Evolutionary conservation across 1,140 invertebrate genomes (phyloP).

Genomic region (Gerris buenoi): DNA sequence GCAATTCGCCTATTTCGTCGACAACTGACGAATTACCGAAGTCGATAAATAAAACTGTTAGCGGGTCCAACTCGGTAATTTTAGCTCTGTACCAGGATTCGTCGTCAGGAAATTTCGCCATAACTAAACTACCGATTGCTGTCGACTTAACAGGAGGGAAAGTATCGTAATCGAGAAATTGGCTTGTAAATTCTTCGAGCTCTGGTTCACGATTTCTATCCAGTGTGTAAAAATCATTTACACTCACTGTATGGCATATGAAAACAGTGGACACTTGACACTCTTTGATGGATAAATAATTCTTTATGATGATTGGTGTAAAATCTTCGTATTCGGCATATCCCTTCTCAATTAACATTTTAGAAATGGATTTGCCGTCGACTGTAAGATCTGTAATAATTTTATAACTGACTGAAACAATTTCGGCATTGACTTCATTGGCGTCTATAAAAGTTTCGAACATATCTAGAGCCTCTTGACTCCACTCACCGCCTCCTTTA

Average conservation of each 20-base stretch:
- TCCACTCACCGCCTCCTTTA: conserved; percentile 44
- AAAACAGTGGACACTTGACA: conserved; percentile 23
- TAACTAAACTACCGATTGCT: conserved; percentile 35
- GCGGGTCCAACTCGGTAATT: conserved; percentile 39
- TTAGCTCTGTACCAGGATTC: conserved; percentile 48
- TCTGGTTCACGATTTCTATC: conserved; percentile 19
- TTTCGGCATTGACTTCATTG: conserved; percentile 27
- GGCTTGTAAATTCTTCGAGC: conserved; percentile 40
- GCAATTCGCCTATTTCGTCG: conserved; percentile 21
- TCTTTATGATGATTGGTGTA: conserved; percentile 22
- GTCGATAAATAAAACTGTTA: conserved; percentile 42
- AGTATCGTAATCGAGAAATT: conserved; percentile 17
- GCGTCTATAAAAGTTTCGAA: conserved; percentile 39
- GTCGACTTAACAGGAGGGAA: neutral
- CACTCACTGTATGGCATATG: conserved; percentile 4
- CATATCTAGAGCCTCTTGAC: conserved; percentile 37
- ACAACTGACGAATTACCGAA: conserved; percentile 36
- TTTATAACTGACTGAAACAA: conserved; percentile 22
- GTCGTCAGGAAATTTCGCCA: conserved; percentile 47
- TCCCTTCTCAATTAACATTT: conserved; percentile 13
- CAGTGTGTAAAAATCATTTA: conserved; percentile 15
- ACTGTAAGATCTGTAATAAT: conserved; percentile 14
- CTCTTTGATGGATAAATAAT: neutral
- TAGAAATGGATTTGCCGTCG: conserved; percentile 12
- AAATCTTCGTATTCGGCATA: neutral